These are phyloP conservation scores for Mantis religiosa DNA, from an alignment of 2,888 invertebrate genomes.

Conservation along the genomic window DNA sequence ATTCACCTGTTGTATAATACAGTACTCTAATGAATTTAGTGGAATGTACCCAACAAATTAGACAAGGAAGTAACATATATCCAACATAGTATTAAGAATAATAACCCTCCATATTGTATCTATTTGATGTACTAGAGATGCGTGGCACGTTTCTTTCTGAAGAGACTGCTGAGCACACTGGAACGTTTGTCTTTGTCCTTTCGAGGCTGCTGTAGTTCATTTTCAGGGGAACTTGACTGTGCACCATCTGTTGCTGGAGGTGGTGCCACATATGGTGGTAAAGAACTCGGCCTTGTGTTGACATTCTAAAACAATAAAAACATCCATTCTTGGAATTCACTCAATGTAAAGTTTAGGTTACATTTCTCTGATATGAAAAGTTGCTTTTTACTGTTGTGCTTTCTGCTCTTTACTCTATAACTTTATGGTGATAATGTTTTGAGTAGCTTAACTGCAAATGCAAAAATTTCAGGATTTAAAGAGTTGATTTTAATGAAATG, in stretches of 20 bases:
- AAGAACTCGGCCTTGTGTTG: conserved; percentile 34
- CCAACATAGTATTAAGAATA: neutral
- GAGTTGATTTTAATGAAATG: no score
- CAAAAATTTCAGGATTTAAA: no score
- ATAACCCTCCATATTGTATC: neutral
- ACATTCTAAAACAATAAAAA: neutral
- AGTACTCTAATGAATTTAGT: neutral
- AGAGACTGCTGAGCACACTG: conserved; percentile 39
- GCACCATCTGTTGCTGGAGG: conserved; percentile 38
- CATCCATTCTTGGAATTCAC: neutral
- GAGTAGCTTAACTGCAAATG: no score
- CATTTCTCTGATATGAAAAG: no score
- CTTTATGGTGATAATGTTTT: no score
- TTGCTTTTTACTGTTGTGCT: no score
- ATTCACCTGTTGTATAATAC: neutral
- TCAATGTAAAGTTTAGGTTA: neutral
- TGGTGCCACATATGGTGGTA: conserved; percentile 48
- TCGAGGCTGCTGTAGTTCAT: conserved; percentile 37
- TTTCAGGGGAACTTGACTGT: conserved; percentile 39
- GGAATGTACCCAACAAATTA: neutral
- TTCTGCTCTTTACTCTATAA: no score
- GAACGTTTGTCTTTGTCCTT: conserved; percentile 39
- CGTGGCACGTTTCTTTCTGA: conserved; percentile 38
- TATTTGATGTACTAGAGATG: conserved; percentile 32
- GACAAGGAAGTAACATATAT: neutral